Base-by-base conservation (phyloP, 2,888 invertebrate species). In the Sericinus montela region DNA sequence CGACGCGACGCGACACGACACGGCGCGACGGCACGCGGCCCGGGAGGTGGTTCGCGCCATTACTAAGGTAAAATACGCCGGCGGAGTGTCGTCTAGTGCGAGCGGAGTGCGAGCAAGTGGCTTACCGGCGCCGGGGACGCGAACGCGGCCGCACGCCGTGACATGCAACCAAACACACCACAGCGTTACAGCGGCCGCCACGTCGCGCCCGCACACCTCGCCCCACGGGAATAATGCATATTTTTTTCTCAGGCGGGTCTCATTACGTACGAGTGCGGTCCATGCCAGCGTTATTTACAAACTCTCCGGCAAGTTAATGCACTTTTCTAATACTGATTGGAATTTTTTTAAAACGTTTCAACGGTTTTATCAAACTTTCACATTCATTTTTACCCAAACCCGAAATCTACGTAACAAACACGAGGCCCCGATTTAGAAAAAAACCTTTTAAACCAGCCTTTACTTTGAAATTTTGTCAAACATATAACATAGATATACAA, bases 11-110 rank as follows among this genome's bases (percentile, higher is more conserved):
- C 25, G 25, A 8, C 25, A 8, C 25, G 7, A 1, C 25, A 8
- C 7, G 7, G 25, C 25, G 1, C 25, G 25, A 5, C 8, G 7
- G 25, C 23, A 5, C 7, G 4, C 25, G 25, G 7, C 7, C 25
- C 7, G 25, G 8, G 8, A 8, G 25, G 25, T 25, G 42, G 40
- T 41, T 57, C 66, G 69, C 67, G 67, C 64, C 85, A 83, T 87
- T 81, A 86, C 86, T 85, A 84, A 87, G 87, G 84, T 70, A 83
- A 83, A 80, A 78, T 72, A 64, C 71, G 79, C 75, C 73, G 76
- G 58, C 59, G 72, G 64, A 61, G 57, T 57, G 66, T 60, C 62
- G 63, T 58, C 67, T 64, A 67, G 72, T 64, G 68, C 63, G 62
- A 59, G 62, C 63, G 61, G 63, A 58, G 59, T 59, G 65, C 25